Conservation (phyloP, 2,797 vertebrate genomes). For the Siniperca undulata region DNA sequence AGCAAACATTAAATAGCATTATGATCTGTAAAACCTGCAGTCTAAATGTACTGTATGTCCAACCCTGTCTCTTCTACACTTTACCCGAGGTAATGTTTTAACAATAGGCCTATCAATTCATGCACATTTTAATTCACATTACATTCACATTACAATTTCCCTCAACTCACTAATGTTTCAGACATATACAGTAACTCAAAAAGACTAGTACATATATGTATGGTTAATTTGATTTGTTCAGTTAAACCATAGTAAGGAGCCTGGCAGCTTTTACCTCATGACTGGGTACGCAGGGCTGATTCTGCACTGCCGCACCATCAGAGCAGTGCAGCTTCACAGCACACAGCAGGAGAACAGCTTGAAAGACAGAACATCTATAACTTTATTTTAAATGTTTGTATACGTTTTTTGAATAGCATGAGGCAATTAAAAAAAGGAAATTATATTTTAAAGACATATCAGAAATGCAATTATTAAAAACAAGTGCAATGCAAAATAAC, state of each 20-base stretch:
- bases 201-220: neutral
- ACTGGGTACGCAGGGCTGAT: slow-evolving; percentile 30
- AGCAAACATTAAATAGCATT: neutral
- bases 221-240: neutral
- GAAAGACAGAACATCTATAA: slow-evolving; percentile 26
- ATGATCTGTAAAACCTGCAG: neutral
- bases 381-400: slow-evolving; percentile 15
- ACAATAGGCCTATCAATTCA: neutral
- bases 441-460: neutral
- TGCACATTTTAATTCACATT: neutral
- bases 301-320: neutral
- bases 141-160: neutral
- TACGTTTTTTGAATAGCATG: neutral
- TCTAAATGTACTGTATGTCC: neutral
- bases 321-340: slow-evolving; percentile 26
- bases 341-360: slow-evolving; percentile 71
- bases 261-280: slow-evolving; percentile 54
- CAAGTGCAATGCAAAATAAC: neutral
- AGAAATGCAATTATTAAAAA: slow-evolving; percentile 14
- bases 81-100: neutral
- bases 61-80: neutral
- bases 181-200: neutral
- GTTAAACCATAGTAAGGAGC: neutral
- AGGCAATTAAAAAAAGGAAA: neutral
- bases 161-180: neutral